Evolutionary conservation across 2,888 invertebrate genomes (phyloP).

Genomic region (Leptopilina drosophilae): DNA sequence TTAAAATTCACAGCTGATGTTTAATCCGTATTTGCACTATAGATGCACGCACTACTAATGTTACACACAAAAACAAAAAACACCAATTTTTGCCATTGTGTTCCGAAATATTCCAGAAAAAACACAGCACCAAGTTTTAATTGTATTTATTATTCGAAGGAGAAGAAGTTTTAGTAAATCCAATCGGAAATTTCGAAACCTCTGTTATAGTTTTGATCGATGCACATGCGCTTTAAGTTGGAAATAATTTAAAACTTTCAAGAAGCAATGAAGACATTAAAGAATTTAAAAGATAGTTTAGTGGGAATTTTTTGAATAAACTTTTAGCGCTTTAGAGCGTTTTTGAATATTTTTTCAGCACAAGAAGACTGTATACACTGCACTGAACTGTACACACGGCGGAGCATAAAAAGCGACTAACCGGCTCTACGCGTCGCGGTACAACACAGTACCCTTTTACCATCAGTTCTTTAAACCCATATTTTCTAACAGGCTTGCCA

Average conservation of each 20-base stretch:
- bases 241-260: not conserved
- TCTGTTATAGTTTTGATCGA: not conserved
- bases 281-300: not conserved
- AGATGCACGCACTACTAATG: not conserved
- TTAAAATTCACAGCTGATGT: constrained; percentile 3
- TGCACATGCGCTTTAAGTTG: constrained; percentile 5
- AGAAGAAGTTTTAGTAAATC: too few relatives aligned
- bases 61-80: not conserved
- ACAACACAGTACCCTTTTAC: constrained; percentile 54
- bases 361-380: too few relatives aligned
- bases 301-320: not conserved
- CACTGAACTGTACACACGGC: constrained; percentile 51
- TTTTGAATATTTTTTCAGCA: not conserved
- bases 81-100: not conserved
- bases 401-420: constrained; percentile 71
- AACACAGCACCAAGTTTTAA: too few relatives aligned
- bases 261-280: not conserved
- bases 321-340: not conserved
- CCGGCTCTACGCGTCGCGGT: constrained; percentile 71
- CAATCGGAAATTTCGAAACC: not conserved
- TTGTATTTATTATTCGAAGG: too few relatives aligned
- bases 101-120: too few relatives aligned
- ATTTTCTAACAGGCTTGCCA: constrained; percentile 46
- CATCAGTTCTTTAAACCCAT: constrained; percentile 51
- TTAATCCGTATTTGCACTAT: not conserved